phyloP scores from a whole-genome alignment of 2,888 invertebrate genomes.

The Tyria jacobaeae region DNA sequence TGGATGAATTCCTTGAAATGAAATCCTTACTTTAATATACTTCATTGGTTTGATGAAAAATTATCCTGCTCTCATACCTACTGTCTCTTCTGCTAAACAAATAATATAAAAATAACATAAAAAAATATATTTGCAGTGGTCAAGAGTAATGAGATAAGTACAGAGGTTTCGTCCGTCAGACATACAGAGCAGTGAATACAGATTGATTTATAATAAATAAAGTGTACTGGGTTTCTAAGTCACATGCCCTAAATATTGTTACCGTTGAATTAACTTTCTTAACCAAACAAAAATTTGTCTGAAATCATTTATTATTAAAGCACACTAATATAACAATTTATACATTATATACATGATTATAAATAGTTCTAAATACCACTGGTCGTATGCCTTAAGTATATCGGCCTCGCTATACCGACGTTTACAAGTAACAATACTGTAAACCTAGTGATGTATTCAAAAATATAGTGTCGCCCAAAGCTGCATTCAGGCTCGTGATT shows the following conservation, averaged over 20 bases:
- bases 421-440: background rate
- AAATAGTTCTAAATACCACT: slow-evolving; percentile 11
- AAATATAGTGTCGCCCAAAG: background rate
- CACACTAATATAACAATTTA: slow-evolving; percentile 9
- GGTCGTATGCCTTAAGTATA: background rate
- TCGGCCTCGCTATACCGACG: background rate
- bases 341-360: slow-evolving; percentile 13
- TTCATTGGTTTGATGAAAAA: background rate
- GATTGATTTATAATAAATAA: no score
- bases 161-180: background rate
- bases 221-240: background rate
- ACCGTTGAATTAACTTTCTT: background rate
- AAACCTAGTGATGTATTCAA: background rate
- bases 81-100: background rate
- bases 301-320: slow-evolving; percentile 13
- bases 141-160: background rate
- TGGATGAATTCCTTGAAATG: no score
- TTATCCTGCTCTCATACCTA: background rate
- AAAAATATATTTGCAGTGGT: background rate
- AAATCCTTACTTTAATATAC: no score
- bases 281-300: background rate
- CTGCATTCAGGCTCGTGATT: background rate
- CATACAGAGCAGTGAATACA: no score
- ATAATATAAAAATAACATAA: background rate
- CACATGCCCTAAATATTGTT: background rate